These are phyloP conservation scores for Eurytemora carolleeae DNA, from an alignment of 1,140 invertebrate species.

Conservation along the genomic window DNA sequence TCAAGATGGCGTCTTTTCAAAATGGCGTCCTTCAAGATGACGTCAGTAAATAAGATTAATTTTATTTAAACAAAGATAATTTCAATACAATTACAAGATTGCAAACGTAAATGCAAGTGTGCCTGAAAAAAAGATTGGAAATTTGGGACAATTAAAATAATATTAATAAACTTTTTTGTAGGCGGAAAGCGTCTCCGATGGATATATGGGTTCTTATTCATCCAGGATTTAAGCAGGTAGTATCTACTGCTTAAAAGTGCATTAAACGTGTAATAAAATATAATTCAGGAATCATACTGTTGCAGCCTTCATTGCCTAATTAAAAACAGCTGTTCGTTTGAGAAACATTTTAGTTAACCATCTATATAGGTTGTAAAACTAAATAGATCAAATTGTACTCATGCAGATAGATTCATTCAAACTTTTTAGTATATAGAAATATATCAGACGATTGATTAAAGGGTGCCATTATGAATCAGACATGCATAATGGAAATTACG, in stretches of 20 bases:
- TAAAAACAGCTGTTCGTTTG: no score
- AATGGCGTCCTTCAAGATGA: not conserved
- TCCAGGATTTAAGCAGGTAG: not conserved
- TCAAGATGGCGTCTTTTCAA: not conserved
- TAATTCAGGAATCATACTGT: no score
- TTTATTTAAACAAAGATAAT: not conserved
- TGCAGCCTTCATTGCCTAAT: no score
- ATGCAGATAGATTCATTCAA: not conserved
- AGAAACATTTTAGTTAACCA: not conserved
- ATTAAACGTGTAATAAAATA: not conserved
- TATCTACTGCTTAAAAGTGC: not conserved
- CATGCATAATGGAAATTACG: no score
- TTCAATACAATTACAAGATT: not conserved
- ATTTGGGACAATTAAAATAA: not conserved
- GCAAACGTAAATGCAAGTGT: not conserved
- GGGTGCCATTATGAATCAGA: no score
- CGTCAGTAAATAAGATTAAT: not conserved
- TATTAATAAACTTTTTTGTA: not conserved
- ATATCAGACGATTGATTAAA: not conserved
- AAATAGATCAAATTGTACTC: not conserved
- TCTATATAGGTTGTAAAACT: not conserved
- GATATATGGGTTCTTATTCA: not conserved
- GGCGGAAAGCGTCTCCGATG: not conserved
- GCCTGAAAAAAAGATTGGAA: not conserved
- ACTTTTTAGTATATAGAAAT: not conserved